phyloP scores from a whole-genome alignment of 2,113 vertebrate genomes.

The Bubalus kerabau region DNA sequence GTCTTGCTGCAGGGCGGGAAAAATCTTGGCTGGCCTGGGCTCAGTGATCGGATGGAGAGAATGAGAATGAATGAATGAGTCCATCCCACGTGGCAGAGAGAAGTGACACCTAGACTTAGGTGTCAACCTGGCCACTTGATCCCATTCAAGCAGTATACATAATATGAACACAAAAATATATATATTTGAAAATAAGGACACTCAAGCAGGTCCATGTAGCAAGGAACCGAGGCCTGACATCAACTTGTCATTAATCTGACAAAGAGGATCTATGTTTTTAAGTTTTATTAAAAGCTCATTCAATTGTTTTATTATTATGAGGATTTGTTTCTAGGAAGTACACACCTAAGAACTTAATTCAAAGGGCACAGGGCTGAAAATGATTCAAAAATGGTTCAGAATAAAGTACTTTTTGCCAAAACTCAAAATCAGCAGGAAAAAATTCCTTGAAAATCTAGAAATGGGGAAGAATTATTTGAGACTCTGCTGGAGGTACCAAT shows the following conservation, averaged over 20 bases:
- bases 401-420: neutral
- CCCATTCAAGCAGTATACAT: neutral
- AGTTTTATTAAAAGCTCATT: neutral
- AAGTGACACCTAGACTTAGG: neutral
- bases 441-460: neutral
- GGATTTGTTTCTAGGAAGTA: neutral
- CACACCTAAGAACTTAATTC: neutral
- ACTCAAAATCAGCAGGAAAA: neutral
- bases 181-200: neutral
- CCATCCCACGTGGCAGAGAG: no score
- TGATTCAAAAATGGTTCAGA: neutral
- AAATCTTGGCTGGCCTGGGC: neutral
- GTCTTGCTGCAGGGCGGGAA: neutral
- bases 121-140: neutral
- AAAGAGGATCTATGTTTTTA: neutral
- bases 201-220: neutral
- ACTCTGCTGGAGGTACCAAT: neutral
- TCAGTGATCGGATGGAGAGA: neutral
- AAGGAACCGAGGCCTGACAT: neutral
- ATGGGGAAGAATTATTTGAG: neutral
- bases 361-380: neutral
- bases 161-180: neutral
- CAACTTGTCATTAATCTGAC: neutral
- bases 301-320: neutral
- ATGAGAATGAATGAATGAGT: neutral